These are phyloP conservation scores for Glyphotaelius pellucidus DNA, from an alignment of 2,888 invertebrate genomes.

Conservation along the genomic window DNA sequence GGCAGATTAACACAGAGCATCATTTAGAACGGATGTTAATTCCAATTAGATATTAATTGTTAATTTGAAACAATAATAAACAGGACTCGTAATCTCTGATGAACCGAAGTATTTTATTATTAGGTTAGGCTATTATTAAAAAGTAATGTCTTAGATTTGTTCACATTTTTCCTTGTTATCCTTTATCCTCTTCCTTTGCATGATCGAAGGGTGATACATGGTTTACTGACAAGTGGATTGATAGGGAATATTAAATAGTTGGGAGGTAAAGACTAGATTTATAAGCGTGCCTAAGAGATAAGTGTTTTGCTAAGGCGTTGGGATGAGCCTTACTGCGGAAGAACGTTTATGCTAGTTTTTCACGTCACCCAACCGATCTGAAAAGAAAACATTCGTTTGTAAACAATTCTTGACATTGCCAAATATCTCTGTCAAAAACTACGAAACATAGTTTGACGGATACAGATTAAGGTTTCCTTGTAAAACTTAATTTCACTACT, in stretches of 20 bases:
- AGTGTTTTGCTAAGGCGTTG: not conserved
- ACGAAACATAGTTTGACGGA: no score
- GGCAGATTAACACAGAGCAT: no score
- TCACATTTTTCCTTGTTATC: not conserved
- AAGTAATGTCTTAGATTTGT: not conserved
- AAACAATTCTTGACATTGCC: not conserved
- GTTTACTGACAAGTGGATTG: not conserved
- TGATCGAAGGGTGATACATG: not conserved
- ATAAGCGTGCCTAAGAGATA: not conserved
- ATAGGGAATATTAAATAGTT: constrained; percentile 2
- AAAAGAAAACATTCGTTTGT: not conserved
- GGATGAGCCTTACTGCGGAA: not conserved
- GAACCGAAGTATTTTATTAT: no score
- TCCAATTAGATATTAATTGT: no score
- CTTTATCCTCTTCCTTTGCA: not conserved
- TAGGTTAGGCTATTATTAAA: no score
- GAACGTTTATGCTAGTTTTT: not conserved
- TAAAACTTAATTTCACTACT: no score
- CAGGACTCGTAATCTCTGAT: no score
- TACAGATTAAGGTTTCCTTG: no score
- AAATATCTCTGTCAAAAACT: not conserved
- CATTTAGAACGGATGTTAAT: no score
- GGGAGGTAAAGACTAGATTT: not conserved
- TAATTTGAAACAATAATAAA: no score
- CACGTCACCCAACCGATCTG: not conserved